Conservation (phyloP, 2,888 invertebrate genomes). For the Dryococelus australis region DNA sequence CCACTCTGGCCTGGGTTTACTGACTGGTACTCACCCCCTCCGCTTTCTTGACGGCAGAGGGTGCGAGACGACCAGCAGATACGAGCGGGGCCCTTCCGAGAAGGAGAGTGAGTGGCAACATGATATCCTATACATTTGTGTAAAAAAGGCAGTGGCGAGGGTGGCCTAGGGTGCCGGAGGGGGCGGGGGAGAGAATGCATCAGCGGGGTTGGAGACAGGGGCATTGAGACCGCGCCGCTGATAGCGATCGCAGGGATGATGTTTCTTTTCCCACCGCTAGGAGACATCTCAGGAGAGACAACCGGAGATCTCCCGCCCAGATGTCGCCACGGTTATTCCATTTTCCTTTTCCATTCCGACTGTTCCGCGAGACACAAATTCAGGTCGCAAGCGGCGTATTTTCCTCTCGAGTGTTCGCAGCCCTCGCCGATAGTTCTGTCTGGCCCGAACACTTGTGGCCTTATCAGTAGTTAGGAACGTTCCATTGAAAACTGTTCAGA, state of each 20-base stretch:
- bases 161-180: background rate
- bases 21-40: no score
- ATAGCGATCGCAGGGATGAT: background rate
- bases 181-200: background rate
- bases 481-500: conserved; percentile 21
- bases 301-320: background rate
- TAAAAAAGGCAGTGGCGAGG: background rate
- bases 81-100: background rate
- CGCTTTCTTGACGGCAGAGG: no score
- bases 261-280: background rate
- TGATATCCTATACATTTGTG: background rate
- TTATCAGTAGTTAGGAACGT: no score
- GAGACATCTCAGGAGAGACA: background rate
- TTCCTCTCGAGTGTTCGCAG: background rate
- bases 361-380: background rate
- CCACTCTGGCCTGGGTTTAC: no score
- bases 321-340: background rate
- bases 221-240: background rate
- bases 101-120: background rate
- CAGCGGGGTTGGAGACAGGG: background rate
- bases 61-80: no score
- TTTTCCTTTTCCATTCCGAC: background rate
- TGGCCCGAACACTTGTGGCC: no score
- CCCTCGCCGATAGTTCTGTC: background rate
- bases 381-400: no score